phyloP scores from a whole-genome alignment of 2,888 invertebrate species.

The Pachycephus smyrnensis region DNA sequence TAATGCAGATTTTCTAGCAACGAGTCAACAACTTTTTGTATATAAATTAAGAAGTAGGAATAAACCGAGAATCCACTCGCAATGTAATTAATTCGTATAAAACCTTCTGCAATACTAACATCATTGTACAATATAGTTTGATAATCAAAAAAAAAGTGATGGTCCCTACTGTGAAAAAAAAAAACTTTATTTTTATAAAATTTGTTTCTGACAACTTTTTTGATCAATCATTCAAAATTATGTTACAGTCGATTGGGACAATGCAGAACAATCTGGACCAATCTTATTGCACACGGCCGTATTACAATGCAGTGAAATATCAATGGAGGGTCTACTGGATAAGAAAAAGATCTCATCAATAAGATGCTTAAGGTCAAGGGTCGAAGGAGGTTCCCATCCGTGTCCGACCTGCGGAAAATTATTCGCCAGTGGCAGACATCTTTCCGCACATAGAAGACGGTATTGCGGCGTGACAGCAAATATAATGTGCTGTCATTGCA shows the following conservation, averaged over 20 bases:
- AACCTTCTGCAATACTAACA: neutral
- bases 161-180: neutral
- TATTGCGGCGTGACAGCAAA: slow-evolving; percentile 30
- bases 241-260: slow-evolving; percentile 28
- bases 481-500: slow-evolving; percentile 24
- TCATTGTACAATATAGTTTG: neutral
- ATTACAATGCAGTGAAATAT: neutral
- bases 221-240: slow-evolving; percentile 12
- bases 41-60: neutral
- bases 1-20: neutral
- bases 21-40: neutral
- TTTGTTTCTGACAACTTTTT: neutral
- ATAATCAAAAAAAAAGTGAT: neutral
- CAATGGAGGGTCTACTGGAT: neutral
- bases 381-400: neutral
- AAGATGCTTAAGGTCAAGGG: neutral
- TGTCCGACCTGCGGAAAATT: slow-evolving; percentile 27
- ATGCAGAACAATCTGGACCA: neutral
- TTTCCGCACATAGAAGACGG: slow-evolving; percentile 25
- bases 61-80: neutral
- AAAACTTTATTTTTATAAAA: neutral
- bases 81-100: neutral
- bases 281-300: neutral
- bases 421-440: slow-evolving; percentile 20
- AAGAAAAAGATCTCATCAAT: neutral